A percentile compares a stretch with the other conserved stretches of the same genome.
These are phyloP conservation scores for Unio delphinus DNA, from an alignment of 2,888 invertebrate genomes.

Conservation along the genomic window DNA sequence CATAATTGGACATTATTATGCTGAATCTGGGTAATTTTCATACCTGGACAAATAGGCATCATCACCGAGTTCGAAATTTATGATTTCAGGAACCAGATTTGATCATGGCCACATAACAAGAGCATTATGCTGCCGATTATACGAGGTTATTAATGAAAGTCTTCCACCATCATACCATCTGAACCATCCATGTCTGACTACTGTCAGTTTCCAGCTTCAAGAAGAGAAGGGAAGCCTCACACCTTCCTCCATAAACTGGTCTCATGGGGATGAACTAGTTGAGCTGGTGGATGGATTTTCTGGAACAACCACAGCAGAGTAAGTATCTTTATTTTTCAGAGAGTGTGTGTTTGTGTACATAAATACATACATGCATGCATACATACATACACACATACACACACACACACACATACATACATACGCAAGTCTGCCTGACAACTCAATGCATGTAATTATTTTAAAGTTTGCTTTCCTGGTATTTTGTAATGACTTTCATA, in stretches of 20 bases:
- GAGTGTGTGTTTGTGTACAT: not conserved
- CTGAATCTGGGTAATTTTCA: too few species aligned
- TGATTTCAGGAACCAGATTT: constrained; percentile 44
- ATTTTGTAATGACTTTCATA: too few species aligned
- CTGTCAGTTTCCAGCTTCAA: constrained; percentile 32
- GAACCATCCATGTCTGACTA: constrained; percentile 54
- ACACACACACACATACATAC: too few species aligned
- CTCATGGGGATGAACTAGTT: constrained; percentile 47
- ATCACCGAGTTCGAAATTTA: too few species aligned
- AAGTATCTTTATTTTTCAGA: constrained; percentile 13
- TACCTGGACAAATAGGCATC: too few species aligned
- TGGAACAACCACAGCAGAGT: constrained; percentile 53
- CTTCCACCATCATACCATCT: constrained; percentile 50
- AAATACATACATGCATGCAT: too few species aligned
- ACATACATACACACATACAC: too few species aligned
- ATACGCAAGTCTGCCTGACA: too few species aligned
- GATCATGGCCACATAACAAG: constrained; percentile 65
- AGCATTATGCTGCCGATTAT: constrained; percentile 64
- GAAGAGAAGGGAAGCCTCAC: constrained; percentile 31
- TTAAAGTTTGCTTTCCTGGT: too few species aligned
- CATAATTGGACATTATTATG: too few species aligned
- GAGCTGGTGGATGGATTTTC: constrained; percentile 54
- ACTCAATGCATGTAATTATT: too few species aligned
- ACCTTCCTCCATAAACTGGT: constrained; percentile 59
- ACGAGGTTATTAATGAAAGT: constrained; percentile 42